A percentile compares a stretch with the other conserved stretches of the same genome.
These are phyloP conservation scores for Ophraella communa DNA, from an alignment of 2,888 invertebrate species.

Conservation along the genomic window DNA sequence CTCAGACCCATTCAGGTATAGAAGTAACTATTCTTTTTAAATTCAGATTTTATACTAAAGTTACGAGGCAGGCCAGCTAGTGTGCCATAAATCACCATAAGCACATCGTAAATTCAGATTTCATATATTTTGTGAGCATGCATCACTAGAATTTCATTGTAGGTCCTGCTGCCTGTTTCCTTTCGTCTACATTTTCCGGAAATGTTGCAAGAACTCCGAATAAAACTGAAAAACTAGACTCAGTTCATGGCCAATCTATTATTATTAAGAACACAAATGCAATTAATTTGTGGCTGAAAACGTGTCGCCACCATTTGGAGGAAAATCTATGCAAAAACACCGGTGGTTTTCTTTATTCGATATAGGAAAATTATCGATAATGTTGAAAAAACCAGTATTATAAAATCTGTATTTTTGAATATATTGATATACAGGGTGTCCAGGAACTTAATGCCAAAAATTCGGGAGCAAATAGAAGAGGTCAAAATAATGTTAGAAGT, in stretches of 20 bases:
- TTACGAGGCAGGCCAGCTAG: conserved; percentile 13
- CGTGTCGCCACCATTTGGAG: too few species aligned
- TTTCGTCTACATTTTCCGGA: conserved; percentile 3
- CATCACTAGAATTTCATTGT: conserved; percentile 31
- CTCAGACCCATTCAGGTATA: conserved; percentile 19
- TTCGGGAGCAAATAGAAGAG: too few species aligned
- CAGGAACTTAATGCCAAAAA: too few species aligned
- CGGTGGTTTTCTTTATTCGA: too few species aligned
- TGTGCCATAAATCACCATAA: conserved; percentile 29
- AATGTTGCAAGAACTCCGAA: conserved; percentile 6
- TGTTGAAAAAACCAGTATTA: too few species aligned
- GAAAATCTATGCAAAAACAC: too few species aligned
- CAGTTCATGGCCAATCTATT: neutral
- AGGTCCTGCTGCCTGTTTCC: conserved; percentile 19
- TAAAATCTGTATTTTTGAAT: too few species aligned
- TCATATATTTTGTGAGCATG: conserved; percentile 30
- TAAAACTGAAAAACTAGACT: neutral
- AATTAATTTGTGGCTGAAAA: too few species aligned
- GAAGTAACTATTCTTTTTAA: conserved; percentile 19
- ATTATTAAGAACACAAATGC: too few species aligned
- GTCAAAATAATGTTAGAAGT: too few species aligned
- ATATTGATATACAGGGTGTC: too few species aligned
- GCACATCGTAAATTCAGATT: conserved; percentile 36
- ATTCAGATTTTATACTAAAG: conserved; percentile 14
- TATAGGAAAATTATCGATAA: too few species aligned